phyloP scores from a whole-genome alignment of 2,797 vertebrate species.

The Lutjanus argentimaculatus region DNA sequence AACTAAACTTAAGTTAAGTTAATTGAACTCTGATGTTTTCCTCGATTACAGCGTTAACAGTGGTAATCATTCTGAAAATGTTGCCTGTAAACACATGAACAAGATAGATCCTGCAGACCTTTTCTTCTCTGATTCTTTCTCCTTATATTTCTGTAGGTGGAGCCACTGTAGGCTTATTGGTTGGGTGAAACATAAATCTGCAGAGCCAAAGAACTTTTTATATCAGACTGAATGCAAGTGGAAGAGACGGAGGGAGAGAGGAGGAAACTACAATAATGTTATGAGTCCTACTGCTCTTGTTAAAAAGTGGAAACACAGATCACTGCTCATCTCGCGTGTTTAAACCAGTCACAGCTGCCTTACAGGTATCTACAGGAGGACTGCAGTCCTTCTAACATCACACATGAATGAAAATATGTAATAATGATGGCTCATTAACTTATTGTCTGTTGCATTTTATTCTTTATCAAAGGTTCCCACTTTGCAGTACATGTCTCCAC shows the following conservation, averaged over 20 bases:
- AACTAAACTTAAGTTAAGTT: no score
- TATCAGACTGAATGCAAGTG: neutral
- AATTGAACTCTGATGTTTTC: no score
- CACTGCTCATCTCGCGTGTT: neutral
- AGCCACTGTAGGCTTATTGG: neutral
- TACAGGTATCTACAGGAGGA: neutral
- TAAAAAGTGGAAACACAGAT: conserved; percentile 21
- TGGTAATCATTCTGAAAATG: no score
- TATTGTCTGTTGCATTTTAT: neutral
- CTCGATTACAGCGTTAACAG: no score
- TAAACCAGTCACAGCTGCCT: neutral
- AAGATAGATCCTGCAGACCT: no score
- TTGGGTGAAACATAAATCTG: conserved; percentile 24
- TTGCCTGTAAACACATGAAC: no score
- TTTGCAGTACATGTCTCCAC: neutral
- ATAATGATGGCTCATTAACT: neutral
- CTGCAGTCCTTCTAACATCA: neutral
- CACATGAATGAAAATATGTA: neutral
- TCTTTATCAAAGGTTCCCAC: neutral
- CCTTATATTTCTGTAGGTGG: neutral
- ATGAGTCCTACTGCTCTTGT: conserved; percentile 17
- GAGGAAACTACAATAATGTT: conserved; percentile 11
- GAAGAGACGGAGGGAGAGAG: neutral
- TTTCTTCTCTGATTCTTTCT: no score
- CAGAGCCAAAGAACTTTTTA: neutral